Evolutionary conservation across 1,140 invertebrate species (phyloP).

Genomic region (Oscheius sp.): DNA sequence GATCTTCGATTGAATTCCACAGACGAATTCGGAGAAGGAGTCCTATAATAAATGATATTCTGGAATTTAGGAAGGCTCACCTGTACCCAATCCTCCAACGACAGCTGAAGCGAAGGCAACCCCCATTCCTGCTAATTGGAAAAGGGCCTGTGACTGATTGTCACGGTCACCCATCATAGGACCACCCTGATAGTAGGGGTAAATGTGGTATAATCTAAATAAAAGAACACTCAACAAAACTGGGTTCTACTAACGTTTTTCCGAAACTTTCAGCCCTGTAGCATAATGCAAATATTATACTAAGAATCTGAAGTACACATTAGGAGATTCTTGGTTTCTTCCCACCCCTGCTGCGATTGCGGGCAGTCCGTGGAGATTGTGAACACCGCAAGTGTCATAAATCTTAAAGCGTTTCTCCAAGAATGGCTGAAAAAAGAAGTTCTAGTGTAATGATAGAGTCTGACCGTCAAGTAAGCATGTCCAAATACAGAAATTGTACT

Average conservation of each 20-base stretch:
- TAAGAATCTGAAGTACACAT: conserved; percentile 42
- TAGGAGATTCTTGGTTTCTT: neutral
- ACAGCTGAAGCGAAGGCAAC: conserved; percentile 73
- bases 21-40: conserved; percentile 47
- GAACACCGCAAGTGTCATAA: conserved; percentile 89
- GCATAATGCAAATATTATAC: conserved; percentile 52
- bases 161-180: conserved; percentile 64
- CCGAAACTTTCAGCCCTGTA: conserved; percentile 56
- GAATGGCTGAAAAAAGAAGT: conserved; percentile 64
- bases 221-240: neutral
- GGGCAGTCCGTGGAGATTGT: conserved; percentile 93
- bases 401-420: conserved; percentile 71
- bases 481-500: conserved; percentile 80
- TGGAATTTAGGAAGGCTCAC: conserved; percentile 63
- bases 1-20: conserved; percentile 51
- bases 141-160: conserved; percentile 73
- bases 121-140: conserved; percentile 74
- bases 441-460: neutral
- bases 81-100: conserved; percentile 75
- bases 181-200: conserved; percentile 64
- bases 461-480: conserved; percentile 72
- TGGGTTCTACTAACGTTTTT: conserved; percentile 31
- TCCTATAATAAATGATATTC: conserved; percentile 32
- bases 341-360: conserved; percentile 78
- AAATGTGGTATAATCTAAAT: conserved; percentile 64